Base-by-base conservation (phyloP, 2,888 invertebrate species). In the Phytoseiulus persimilis region DNA sequence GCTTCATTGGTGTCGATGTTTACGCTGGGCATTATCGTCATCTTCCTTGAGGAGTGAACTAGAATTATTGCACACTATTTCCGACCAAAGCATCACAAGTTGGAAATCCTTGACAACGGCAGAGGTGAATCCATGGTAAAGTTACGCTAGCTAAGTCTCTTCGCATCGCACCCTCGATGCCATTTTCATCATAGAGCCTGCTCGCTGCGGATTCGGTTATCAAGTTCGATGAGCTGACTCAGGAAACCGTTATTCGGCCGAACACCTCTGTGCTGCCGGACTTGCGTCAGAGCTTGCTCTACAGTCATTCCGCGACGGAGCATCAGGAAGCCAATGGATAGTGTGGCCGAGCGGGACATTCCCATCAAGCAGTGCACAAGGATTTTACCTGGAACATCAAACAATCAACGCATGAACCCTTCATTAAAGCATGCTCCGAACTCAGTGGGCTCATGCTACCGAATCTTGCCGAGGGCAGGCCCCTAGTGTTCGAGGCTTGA, bases 341-440 rank as follows among this genome's bases (percentile, higher is more conserved):
- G 95, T 0, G 96, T 96, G 89, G 96, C 95, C 83, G 96, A 96
- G 14, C 96, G 95, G 0, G 96, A 96, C 92, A 96, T 95, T 46
- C 96, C 96, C 94, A 96, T 95, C 91, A 95, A 93, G 92, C 96
- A 96, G 92, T 96, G 96, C 11, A 96, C 96, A 90, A 96, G 94
- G 83, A 95, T 95, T 92, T 95, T 95, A 91, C 96, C 96, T 96
- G 92, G 6, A 90, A 83, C 31, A 14, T 28, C 3, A 65, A 6
- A 31, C 2, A 89, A 89, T n/a, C 39, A 46, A 89, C 18, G 3
- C 31, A 31, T 83, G n/a, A n/a, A n/a, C n/a, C n/a, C n/a, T n/a
- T n/a, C n/a, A 31, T 31, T 31, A 6, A 83, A 3, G 83, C 3
- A n/a, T 83, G 3, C 83, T 83, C 14, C 31, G n/a, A 83, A 6